A percentile compares a stretch with the other conserved stretches of the same genome.
Conservation (phyloP, 2,113 vertebrate species). For the Stomatorhinus ivindoensis region DNA sequence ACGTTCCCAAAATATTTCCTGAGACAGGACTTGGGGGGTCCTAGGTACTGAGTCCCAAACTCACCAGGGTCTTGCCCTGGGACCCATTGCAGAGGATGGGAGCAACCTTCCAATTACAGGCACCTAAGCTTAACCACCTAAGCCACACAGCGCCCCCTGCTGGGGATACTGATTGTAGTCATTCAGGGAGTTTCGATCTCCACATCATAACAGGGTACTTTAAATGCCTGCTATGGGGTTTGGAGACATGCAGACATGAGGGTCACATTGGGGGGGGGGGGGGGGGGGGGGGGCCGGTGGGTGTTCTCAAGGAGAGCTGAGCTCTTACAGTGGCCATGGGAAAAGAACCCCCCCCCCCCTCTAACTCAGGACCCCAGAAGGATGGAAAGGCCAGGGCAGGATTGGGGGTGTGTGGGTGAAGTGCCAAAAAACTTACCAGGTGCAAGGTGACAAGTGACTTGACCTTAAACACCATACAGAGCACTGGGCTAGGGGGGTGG, state of each 20-base stretch:
- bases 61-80: not conserved
- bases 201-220: not conserved
- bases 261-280: not conserved
- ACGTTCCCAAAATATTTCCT: not conserved
- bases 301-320: not conserved
- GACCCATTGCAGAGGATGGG: not conserved
- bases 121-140: not conserved
- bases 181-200: not conserved
- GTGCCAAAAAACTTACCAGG: not conserved
- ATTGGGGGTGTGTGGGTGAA: not conserved
- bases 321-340: not conserved
- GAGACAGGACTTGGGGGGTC: not conserved
- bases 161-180: not conserved
- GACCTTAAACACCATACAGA: slow-evolving; percentile 37
- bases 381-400: not conserved
- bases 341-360: not conserved
- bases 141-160: not conserved
- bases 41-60: not conserved
- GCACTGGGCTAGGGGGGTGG: slow-evolving; percentile 50
- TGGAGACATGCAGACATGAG: not conserved
- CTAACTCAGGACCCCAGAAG: not conserved
- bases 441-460: slow-evolving; percentile 12
- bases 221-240: not conserved
- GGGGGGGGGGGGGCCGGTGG: not conserved
- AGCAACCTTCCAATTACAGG: not conserved